Conservation (phyloP, 1,140 invertebrate species). For the Propsilocerus akamusi region DNA sequence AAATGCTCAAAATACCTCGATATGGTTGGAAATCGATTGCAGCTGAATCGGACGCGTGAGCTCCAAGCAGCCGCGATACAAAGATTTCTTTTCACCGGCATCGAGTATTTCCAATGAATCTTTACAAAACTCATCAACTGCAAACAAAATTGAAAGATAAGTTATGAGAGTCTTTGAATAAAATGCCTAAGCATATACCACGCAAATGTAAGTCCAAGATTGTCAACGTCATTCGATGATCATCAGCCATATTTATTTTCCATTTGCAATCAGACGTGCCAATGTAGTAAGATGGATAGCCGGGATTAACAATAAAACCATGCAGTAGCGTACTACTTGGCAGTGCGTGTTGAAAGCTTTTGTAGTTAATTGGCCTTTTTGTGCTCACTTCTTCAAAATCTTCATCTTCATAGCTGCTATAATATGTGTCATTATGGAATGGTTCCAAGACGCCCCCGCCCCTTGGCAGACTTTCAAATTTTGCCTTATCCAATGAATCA, state of each 20-base stretch:
- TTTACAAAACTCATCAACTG: conserved; percentile 5
- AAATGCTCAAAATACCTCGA: conserved; percentile 5
- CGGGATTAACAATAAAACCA: conserved; percentile 37
- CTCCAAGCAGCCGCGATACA: conserved; percentile 6
- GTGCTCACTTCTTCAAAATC: not conserved
- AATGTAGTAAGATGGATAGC: conserved; percentile 41
- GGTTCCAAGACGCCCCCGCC: not conserved
- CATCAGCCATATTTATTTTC: conserved; percentile 27
- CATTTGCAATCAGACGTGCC: conserved; percentile 30
- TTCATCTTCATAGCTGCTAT: not conserved
- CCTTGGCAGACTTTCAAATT: not conserved
- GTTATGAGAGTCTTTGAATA: not conserved
- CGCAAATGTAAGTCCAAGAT: conserved; percentile 36
- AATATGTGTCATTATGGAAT: not conserved
- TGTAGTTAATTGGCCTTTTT: not conserved
- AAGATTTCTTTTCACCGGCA: not conserved
- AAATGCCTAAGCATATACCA: conserved; percentile 23
- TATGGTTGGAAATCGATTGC: conserved; percentile 5
- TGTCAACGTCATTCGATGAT: conserved; percentile 31
- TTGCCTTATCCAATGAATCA: not conserved
- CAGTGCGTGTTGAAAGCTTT: conserved; percentile 4
- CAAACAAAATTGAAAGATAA: not conserved
- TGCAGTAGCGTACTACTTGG: conserved; percentile 8
- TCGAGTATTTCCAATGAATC: conserved; percentile 8
- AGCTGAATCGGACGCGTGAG: not conserved